Evolutionary conservation across 2,113 vertebrate species (phyloP).

Genomic region (Nettapus auritus): DNA sequence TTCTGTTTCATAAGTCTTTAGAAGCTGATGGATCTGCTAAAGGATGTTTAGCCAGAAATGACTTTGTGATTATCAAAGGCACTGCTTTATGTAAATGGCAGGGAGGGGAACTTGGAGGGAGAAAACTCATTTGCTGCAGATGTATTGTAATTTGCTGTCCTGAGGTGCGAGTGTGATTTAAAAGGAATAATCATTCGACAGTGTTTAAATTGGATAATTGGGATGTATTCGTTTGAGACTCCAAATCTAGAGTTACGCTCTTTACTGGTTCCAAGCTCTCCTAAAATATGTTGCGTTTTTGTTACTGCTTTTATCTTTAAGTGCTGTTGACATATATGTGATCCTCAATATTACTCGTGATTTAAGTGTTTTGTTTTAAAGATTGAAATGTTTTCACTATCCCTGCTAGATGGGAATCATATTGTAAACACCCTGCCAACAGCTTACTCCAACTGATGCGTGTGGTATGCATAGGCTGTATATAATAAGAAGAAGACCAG

Average conservation of each 20-base stretch:
- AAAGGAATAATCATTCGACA: constrained; percentile 70
- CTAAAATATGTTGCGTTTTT: constrained; percentile 14
- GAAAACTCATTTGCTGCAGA: constrained; percentile 57
- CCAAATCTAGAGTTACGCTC: not conserved
- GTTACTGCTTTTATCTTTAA: constrained; percentile 13
- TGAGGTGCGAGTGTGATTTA: constrained; percentile 66
- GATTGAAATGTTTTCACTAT: constrained; percentile 28
- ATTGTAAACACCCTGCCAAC: constrained; percentile 16
- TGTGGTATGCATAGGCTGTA: not conserved
- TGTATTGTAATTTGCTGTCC: constrained; percentile 65
- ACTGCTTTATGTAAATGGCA: constrained; percentile 58
- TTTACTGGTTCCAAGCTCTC: not conserved
- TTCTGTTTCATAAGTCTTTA: constrained; percentile 64
- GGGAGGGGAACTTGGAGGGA: not conserved
- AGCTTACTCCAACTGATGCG: not conserved
- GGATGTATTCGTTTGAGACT: constrained; percentile 55
- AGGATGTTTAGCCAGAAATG: constrained; percentile 54
- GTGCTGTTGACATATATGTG: constrained; percentile 5
- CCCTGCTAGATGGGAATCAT: not conserved
- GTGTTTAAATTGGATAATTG: constrained; percentile 72
- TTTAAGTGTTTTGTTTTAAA: constrained; percentile 37
- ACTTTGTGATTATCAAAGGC: constrained; percentile 50
- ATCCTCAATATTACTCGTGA: not conserved
- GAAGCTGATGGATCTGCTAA: constrained; percentile 68
- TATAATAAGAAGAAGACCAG: not conserved